Evolutionary conservation across 2,113 vertebrate species (phyloP).

Genomic region (Tenrec ecaudatus): DNA sequence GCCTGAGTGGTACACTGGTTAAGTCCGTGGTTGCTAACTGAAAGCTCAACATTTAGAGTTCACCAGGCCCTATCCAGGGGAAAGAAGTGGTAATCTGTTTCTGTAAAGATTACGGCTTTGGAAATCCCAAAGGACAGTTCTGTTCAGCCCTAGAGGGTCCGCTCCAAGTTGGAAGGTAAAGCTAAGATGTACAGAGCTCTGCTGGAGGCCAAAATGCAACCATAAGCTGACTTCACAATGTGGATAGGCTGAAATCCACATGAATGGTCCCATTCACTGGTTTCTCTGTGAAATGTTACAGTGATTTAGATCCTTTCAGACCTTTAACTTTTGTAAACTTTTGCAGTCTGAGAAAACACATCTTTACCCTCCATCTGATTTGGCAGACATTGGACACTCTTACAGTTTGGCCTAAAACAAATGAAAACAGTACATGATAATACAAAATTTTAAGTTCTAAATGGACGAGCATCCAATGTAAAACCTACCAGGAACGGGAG

Average conservation of each 20-base stretch:
- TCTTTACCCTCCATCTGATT: background rate
- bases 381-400: slow-evolving; percentile 9
- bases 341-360: slow-evolving; percentile 32
- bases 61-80: background rate
- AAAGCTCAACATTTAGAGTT: background rate
- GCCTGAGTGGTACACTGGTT: background rate
- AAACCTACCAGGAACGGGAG: slow-evolving; percentile 16
- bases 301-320: background rate
- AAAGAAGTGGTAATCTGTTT: background rate
- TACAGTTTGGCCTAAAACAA: slow-evolving; percentile 42
- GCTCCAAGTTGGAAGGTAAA: background rate
- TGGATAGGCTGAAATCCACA: background rate
- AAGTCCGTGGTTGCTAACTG: background rate
- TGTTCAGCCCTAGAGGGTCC: background rate
- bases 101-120: background rate
- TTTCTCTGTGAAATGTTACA: slow-evolving; percentile 30
- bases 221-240: background rate
- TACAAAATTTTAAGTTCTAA: slow-evolving; percentile 33
- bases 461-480: slow-evolving; percentile 7
- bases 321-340: slow-evolving; percentile 24
- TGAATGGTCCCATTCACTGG: background rate
- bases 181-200: background rate
- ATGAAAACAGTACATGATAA: background rate
- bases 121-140: background rate
- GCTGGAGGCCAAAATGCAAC: background rate